These are phyloP conservation scores for Sarcophaga peregrina DNA, from an alignment of 1,140 invertebrate species.

Conservation along the genomic window DNA sequence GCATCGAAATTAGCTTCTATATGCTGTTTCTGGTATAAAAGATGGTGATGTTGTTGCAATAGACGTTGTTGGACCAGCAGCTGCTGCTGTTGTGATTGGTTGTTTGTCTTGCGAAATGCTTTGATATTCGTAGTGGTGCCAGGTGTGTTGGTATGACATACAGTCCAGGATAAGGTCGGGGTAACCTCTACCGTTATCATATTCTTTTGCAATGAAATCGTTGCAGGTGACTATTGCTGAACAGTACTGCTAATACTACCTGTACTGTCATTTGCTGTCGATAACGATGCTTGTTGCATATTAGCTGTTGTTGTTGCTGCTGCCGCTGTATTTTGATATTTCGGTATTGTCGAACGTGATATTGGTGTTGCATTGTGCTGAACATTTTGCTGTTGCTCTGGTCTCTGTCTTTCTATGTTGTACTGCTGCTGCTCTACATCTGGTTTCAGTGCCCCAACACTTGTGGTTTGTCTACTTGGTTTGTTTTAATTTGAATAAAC, in stretches of 20 bases:
- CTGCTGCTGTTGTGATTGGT: slow-evolving; percentile 21
- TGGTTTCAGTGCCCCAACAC: not conserved
- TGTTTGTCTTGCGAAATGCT: slow-evolving; percentile 25
- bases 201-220: slow-evolving; percentile 29
- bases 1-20: too few species aligned
- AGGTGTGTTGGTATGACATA: slow-evolving; percentile 28
- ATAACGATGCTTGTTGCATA: slow-evolving; percentile 42
- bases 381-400: slow-evolving; percentile 46
- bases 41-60: slow-evolving; percentile 28
- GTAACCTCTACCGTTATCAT: slow-evolving; percentile 37
- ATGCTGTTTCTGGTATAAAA: slow-evolving; percentile 22
- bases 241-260: not conserved
- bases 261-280: not conserved
- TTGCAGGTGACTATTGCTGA: slow-evolving; percentile 17
- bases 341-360: slow-evolving; percentile 31
- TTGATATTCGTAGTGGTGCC: slow-evolving; percentile 9
- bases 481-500: too few species aligned
- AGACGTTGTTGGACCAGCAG: slow-evolving; percentile 10
- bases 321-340: slow-evolving; percentile 47
- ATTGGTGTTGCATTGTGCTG: slow-evolving; percentile 46
- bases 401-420: slow-evolving; percentile 50
- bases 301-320: slow-evolving; percentile 48
- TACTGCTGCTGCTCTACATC: slow-evolving; percentile 44
- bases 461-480: slow-evolving; percentile 2
- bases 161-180: slow-evolving; percentile 27